Conservation (phyloP, 2,113 vertebrate species). For the Piprites chloris region DNA sequence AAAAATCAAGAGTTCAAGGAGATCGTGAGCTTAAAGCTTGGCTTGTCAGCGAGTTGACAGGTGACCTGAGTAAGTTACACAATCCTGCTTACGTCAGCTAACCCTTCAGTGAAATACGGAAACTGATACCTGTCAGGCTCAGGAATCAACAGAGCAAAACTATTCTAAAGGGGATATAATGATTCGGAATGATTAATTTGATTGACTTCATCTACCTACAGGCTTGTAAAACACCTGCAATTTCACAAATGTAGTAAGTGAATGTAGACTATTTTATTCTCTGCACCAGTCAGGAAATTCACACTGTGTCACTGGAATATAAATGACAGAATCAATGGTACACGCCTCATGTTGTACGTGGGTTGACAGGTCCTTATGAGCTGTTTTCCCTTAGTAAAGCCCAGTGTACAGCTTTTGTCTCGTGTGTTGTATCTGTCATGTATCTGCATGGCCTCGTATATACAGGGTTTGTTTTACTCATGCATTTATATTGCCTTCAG, state of each 20-base stretch:
- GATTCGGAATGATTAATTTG: background rate
- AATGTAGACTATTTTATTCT: background rate
- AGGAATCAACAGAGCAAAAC: background rate
- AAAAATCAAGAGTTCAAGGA: conserved; percentile 37
- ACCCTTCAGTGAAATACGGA: background rate
- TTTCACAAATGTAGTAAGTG: background rate
- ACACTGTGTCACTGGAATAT: background rate
- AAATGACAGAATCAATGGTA: background rate
- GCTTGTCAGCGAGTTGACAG: background rate
- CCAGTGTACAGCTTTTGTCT: background rate
- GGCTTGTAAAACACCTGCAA: background rate
- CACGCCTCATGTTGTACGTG: fast-evolving
- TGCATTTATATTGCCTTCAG: background rate
- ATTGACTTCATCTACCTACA: background rate
- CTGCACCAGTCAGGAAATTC: background rate
- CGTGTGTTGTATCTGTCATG: fast-evolving
- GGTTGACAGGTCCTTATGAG: background rate
- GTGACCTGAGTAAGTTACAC: conserved; percentile 23
- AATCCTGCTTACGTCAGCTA: background rate
- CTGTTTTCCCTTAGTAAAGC: background rate
- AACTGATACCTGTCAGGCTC: background rate
- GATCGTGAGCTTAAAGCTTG: background rate
- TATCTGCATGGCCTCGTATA: background rate
- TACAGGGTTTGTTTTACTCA: background rate
- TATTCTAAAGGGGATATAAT: background rate